Evolutionary conservation across 2,888 invertebrate species (phyloP).

Genomic region (Euclidia mi): DNA sequence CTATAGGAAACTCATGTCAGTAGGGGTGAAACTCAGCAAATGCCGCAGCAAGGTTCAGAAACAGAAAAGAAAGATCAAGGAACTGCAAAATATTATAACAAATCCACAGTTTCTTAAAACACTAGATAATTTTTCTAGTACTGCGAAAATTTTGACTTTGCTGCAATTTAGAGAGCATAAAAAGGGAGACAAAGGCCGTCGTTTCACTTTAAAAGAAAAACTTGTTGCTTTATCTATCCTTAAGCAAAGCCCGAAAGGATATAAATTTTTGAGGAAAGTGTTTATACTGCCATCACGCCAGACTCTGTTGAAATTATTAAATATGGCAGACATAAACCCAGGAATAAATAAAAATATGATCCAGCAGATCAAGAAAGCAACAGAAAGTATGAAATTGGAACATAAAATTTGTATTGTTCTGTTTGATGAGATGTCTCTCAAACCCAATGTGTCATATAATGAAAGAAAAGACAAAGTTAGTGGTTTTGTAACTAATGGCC

Average conservation of each 20-base stretch:
- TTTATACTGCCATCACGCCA: too few relatives aligned
- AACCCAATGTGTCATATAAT: constrained; percentile 16
- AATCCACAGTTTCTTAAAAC: not conserved
- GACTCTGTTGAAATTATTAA: too few relatives aligned
- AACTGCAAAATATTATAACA: not conserved
- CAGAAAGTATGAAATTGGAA: constrained; percentile 8
- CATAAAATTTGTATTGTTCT: too few relatives aligned
- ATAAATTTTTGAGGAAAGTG: too few relatives aligned
- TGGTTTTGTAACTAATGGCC: constrained; percentile 23
- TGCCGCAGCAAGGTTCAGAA: constrained; percentile 16
- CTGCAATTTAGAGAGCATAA: too few relatives aligned
- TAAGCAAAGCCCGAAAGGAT: too few relatives aligned
- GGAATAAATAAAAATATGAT: constrained; percentile 7
- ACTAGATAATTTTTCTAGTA: not conserved
- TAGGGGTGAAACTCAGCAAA: constrained; percentile 12
- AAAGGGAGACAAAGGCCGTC: constrained; percentile 1
- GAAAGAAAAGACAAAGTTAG: constrained; percentile 16
- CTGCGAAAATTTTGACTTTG: constrained; percentile 1
- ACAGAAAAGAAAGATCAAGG: constrained; percentile 7
- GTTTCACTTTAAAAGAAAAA: constrained; percentile 17
- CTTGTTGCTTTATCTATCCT: too few relatives aligned
- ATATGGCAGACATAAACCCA: too few relatives aligned
- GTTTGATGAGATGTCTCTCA: too few relatives aligned
- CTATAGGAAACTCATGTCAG: constrained; percentile 7
- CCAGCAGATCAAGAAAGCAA: not conserved